Evolutionary conservation across 2,113 vertebrate genomes (phyloP), one percentile per base, ranked within the genome.

Genomic region (Furnarius figulus): DNA sequence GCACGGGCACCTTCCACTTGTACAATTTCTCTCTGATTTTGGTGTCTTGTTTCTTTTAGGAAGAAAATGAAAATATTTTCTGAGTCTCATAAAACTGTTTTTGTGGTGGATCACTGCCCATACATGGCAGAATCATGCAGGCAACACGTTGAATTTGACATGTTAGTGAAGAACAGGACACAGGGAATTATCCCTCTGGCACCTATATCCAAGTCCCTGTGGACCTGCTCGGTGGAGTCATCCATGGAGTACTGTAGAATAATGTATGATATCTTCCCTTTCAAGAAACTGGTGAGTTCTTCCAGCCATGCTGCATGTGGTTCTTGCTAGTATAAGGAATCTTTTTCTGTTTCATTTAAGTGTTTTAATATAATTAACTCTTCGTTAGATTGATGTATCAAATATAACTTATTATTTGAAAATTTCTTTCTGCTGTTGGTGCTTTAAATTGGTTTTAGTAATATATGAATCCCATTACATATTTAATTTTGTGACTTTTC

Each of bases 201-300:
- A 14, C 99, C 99, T 2, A 99, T 99, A 89, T 99, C 99, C 78
- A 99, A 99, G 84, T 99, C 99, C 5, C 97, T 99, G 24, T 99
- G 99, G 99, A 99, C 99, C 4, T 99, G 99, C 50, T 99, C 99
- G 2, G 99, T 99, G 85, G 99, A 99, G 78, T 99, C 99, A 47
- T 99, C 99, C 40, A 99, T 99, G 99, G 99, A 99, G 89, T 99
- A 99, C 85, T 99, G 99, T 70, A 98, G 99, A 79, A 99, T 99
- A 96, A 99, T 99, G 97, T 99, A 98, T 50, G 99, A 99, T 79
- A 98, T 99, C 95, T 99, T 99, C 94, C 99, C 99, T 76, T 97
- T 97, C 70, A 98, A 98, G 95, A 99, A 99, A 86, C 97, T 99
- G 98, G 99, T 99, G 62, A 98, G 99, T 94, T n/a, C 27, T 84